Conservation (phyloP, 2,888 invertebrate genomes). For the Halictus quadricinctus region DNA sequence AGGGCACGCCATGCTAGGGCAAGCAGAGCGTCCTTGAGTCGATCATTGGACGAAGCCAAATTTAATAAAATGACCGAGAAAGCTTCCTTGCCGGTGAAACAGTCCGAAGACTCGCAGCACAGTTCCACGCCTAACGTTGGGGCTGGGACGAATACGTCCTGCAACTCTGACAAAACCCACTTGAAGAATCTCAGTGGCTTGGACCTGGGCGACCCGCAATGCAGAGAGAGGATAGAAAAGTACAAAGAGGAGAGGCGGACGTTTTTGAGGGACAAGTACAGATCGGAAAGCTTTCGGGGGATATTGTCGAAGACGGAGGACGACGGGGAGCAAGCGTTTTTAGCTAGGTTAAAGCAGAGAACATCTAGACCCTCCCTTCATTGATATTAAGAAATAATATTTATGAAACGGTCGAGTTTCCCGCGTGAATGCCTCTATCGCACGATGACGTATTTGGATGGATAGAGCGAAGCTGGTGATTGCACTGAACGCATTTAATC, state of each 20-base stretch:
- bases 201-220: constrained; percentile 80
- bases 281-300: constrained; percentile 90
- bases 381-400: constrained; percentile 76
- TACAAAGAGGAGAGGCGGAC: constrained; percentile 95
- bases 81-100: constrained; percentile 80
- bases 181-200: constrained; percentile 78
- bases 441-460: constrained; percentile 43
- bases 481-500: constrained; percentile 43
- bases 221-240: constrained; percentile 92
- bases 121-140: constrained; percentile 80
- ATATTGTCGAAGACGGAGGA: constrained; percentile 76
- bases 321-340: constrained; percentile 79
- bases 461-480: constrained; percentile 46
- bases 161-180: constrained; percentile 70
- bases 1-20: constrained; percentile 83
- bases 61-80: constrained; percentile 79
- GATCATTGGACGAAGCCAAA: constrained; percentile 80
- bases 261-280: constrained; percentile 93
- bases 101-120: constrained; percentile 74
- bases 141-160: constrained; percentile 65
- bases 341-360: constrained; percentile 83
- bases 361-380: constrained; percentile 81
- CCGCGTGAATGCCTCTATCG: constrained; percentile 32
- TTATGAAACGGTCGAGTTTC: constrained; percentile 50
- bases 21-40: constrained; percentile 77